Conservation (phyloP, 1,140 invertebrate genomes). For the Alviniconcha marisindica region DNA sequence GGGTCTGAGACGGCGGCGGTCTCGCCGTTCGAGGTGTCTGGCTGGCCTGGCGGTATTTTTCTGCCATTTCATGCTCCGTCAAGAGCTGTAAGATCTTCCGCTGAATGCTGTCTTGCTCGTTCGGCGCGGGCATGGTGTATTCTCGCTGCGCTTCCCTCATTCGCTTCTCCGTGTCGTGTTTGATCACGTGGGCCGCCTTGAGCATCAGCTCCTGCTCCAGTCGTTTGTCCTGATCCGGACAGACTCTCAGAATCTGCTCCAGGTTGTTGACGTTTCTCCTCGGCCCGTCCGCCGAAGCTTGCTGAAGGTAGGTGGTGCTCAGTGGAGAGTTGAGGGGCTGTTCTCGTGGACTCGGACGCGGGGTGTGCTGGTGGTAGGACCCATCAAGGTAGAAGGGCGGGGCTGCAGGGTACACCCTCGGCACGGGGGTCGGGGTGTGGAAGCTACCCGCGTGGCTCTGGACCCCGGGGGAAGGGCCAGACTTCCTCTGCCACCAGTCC, state of each 20-base stretch:
- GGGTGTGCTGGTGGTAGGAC: background rate
- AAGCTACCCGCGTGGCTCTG: background rate
- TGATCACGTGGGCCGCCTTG: slow-evolving; percentile 18
- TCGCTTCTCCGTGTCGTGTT: background rate
- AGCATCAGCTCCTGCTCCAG: slow-evolving; percentile 8
- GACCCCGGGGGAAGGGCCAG: background rate
- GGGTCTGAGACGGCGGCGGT: background rate
- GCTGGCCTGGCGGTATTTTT: background rate
- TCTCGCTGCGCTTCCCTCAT: slow-evolving; percentile 1
- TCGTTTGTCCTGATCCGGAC: background rate
- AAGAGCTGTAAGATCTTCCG: background rate
- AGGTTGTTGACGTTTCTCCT: background rate
- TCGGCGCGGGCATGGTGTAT: background rate
- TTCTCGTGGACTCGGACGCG: background rate
- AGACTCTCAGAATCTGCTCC: background rate
- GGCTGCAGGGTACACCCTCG: background rate
- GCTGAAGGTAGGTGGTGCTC: background rate
- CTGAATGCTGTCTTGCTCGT: background rate
- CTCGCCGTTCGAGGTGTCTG: background rate
- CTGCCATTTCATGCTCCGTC: slow-evolving; percentile 2
- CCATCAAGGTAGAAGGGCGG: background rate
- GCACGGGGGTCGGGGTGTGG: background rate
- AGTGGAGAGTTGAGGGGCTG: background rate
- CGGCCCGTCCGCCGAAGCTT: background rate
- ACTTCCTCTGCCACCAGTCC: slow-evolving; percentile 21